Conservation (phyloP, 2,113 vertebrate species). For the Orthonyx spaldingii region DNA sequence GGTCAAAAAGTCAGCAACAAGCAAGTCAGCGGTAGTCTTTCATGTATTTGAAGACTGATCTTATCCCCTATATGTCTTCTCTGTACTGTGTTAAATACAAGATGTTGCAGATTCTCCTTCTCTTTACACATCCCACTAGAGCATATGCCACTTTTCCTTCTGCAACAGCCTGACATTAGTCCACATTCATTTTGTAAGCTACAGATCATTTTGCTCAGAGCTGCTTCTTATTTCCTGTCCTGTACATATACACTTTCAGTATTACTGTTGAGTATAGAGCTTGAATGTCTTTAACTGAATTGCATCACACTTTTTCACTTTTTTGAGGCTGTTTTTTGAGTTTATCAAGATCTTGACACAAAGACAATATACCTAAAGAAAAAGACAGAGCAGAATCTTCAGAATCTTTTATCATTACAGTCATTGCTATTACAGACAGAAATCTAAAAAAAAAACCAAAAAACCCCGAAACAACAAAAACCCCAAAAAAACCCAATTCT, state of each 20-base stretch:
- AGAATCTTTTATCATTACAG: neutral
- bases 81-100: neutral
- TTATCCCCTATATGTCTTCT: neutral
- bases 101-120: neutral
- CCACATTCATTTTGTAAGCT: neutral
- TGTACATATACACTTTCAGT: neutral
- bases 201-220: neutral
- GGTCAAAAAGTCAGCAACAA: neutral
- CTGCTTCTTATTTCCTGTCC: neutral
- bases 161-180: neutral
- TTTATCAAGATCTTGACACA: neutral
- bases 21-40: neutral
- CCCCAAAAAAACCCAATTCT: neutral
- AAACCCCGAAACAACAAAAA: too few species aligned
- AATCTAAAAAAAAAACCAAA: neutral
- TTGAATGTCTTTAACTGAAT: neutral
- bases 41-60: neutral
- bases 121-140: slow-evolving; percentile 16
- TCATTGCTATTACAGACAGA: neutral
- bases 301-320: neutral
- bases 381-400: neutral
- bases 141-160: neutral
- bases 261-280: neutral
- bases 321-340: neutral
- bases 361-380: neutral